A percentile compares a stretch with the other conserved stretches of the same genome.
These are phyloP conservation scores for Gila robusta DNA, from an alignment of 2,797 vertebrate genomes.

Conservation along the genomic window DNA sequence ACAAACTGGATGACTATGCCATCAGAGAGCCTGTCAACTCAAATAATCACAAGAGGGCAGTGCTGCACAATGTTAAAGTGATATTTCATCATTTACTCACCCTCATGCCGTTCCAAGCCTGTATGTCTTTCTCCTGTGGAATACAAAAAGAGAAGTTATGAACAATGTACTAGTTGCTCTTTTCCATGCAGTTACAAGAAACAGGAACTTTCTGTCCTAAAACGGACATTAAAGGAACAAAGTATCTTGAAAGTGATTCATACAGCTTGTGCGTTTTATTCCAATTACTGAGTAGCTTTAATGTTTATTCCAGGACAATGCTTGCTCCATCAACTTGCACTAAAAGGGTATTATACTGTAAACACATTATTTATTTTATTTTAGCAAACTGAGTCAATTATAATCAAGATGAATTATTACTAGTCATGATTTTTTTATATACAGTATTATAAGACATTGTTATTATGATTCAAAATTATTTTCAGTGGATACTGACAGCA, in stretches of 20 bases:
- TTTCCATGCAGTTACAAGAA: neutral
- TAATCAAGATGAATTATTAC: neutral
- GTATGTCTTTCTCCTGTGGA: no score
- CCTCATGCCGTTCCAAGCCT: neutral
- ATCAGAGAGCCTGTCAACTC: slow-evolving; percentile 13
- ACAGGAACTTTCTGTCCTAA: neutral
- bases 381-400: neutral
- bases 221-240: neutral
- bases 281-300: neutral
- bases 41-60: slow-evolving; percentile 56
- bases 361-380: neutral
- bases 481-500: neutral
- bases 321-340: neutral
- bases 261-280: neutral
- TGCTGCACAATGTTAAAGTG: slow-evolving; percentile 35
- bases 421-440: neutral
- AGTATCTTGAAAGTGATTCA: neutral
- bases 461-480: neutral
- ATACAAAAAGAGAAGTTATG: neutral
- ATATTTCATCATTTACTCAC: neutral
- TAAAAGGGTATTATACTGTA: neutral
- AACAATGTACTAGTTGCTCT: neutral
- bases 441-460: neutral
- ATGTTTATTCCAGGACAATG: neutral
- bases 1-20: neutral